A percentile compares a stretch with the other conserved stretches of the same genome.
phyloP scores from a whole-genome alignment of 2,113 vertebrate species.

The Phrynocephalus versicolor region DNA sequence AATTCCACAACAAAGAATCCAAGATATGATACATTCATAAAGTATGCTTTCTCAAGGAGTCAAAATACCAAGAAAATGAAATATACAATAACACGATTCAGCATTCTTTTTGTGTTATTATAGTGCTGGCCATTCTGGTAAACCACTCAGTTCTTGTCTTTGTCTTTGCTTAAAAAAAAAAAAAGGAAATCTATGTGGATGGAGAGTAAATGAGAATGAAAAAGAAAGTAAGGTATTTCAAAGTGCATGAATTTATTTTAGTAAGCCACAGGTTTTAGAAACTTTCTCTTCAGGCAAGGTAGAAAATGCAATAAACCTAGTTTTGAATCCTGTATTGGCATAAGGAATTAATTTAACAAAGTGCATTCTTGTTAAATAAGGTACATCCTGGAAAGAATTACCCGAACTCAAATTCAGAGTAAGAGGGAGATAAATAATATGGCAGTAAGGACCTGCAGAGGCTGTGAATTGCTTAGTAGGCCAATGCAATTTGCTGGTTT shows the following conservation, averaged over 20 bases:
- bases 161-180: constrained; percentile 19
- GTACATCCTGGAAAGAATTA: constrained; percentile 8
- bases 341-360: not conserved
- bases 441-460: too few relatives aligned
- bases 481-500: too few relatives aligned
- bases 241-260: not conserved
- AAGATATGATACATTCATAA: not conserved
- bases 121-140: not conserved
- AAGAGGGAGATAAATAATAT: too few relatives aligned
- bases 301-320: not conserved
- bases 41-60: not conserved
- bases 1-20: not conserved
- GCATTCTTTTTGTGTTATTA: not conserved
- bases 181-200: not conserved
- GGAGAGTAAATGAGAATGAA: not conserved
- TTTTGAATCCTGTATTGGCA: not conserved
- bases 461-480: too few relatives aligned
- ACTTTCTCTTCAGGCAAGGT: not conserved
- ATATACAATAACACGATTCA: not conserved
- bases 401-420: too few relatives aligned
- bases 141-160: not conserved
- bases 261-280: not conserved
- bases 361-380: constrained; percentile 1
- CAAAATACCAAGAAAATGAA: constrained; percentile 1
- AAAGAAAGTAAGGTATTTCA: not conserved